Percentiles rank a stretch among this genome's conserved stretches.
These are phyloP conservation scores for Bombus terrestris DNA, from an alignment of 1,140 invertebrate species.

Conservation along the genomic window DNA sequence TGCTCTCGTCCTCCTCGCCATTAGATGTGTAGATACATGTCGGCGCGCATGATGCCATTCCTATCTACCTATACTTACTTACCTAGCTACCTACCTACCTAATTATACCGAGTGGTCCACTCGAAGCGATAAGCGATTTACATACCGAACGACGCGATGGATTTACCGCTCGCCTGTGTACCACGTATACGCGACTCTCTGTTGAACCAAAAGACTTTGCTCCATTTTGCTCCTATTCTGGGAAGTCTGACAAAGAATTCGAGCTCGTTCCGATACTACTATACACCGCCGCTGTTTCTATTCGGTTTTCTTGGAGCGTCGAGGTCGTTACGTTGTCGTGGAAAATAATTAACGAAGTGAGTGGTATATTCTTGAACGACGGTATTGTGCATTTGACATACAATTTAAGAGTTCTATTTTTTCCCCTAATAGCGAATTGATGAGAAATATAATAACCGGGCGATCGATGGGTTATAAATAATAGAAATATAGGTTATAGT, in stretches of 20 bases:
- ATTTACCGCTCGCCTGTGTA: slow-evolving; percentile 73
- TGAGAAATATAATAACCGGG: background rate
- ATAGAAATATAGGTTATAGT: background rate
- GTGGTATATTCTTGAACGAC: background rate
- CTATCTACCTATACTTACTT: slow-evolving; percentile 73
- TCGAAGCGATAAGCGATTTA: slow-evolving; percentile 82
- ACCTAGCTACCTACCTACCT: slow-evolving; percentile 71
- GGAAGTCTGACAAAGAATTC: slow-evolving; percentile 57
- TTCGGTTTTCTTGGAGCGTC: background rate
- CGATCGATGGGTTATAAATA: background rate
- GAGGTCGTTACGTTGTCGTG: background rate
- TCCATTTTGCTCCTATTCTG: slow-evolving; percentile 69
- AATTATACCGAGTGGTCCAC: slow-evolving; percentile 81
- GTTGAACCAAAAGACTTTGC: slow-evolving; percentile 41
- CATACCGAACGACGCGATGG: slow-evolving; percentile 79
- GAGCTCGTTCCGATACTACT: slow-evolving; percentile 43
- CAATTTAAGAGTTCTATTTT: too few species aligned
- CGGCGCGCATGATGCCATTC: slow-evolving; percentile 70
- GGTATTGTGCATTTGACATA: too few species aligned
- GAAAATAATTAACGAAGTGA: slow-evolving; percentile 2
- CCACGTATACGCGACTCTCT: slow-evolving; percentile 51
- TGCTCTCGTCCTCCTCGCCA: slow-evolving; percentile 69
- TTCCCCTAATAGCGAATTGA: too few species aligned
- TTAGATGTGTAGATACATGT: slow-evolving; percentile 67
- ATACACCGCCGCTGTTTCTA: background rate